A percentile compares a stretch with the other conserved stretches of the same genome.
Conservation (phyloP, 2,888 invertebrate species). For the Busseola fusca region DNA sequence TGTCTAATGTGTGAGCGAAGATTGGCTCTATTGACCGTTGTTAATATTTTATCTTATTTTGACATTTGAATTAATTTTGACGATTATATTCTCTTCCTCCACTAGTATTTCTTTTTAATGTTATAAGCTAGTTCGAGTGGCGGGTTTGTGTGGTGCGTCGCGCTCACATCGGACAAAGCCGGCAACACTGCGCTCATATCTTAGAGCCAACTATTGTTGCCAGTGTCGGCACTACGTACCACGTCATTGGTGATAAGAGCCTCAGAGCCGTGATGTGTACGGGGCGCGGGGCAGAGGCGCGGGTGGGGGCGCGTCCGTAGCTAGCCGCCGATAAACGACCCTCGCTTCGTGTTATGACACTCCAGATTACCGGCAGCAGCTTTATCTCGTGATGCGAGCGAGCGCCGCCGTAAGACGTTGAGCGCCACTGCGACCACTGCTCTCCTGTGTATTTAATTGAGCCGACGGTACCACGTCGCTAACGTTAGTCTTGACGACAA, state of each 20-base stretch:
- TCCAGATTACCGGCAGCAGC: conserved; percentile 47
- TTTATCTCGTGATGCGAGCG: conserved; percentile 37
- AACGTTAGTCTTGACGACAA: background rate
- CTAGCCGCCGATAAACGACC: conserved; percentile 37
- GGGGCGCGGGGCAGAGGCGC: conserved; percentile 19
- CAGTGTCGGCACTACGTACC: conserved; percentile 23
- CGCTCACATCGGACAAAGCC: conserved; percentile 23
- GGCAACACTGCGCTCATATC: conserved; percentile 32
- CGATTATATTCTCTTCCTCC: no score
- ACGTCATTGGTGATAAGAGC: conserved; percentile 33
- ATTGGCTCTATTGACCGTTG: no score
- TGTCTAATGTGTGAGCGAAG: no score
- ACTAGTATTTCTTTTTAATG: no score
- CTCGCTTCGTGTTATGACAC: conserved; percentile 43
- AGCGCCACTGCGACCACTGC: background rate
- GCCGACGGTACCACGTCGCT: background rate
- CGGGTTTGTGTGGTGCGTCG: background rate
- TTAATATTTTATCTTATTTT: no score
- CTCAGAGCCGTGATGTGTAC: conserved; percentile 24
- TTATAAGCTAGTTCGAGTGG: no score
- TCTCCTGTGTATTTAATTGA: background rate
- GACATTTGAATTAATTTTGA: no score
- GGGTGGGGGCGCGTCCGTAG: conserved; percentile 30
- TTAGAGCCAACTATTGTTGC: conserved; percentile 36
- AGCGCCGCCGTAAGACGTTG: background rate